A percentile compares a stretch with the other conserved stretches of the same genome.
These are phyloP conservation scores for Agrilus cyanescens DNA, from an alignment of 2,888 invertebrate genomes.

Conservation along the genomic window DNA sequence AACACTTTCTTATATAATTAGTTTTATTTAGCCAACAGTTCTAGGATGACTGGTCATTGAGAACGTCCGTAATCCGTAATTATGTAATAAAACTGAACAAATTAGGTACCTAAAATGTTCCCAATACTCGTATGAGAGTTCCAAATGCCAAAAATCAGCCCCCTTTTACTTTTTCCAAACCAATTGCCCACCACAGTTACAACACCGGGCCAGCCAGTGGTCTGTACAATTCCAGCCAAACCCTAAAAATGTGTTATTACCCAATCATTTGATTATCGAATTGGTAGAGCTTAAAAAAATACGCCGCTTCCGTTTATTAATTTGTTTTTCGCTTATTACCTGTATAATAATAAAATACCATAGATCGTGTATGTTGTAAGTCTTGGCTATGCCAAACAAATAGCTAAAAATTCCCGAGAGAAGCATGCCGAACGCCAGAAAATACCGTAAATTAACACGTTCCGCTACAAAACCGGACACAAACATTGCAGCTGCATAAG, in stretches of 20 bases:
- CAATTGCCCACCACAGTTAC: constrained; percentile 90
- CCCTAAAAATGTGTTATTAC: constrained; percentile 44
- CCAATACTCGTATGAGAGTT: constrained; percentile 95
- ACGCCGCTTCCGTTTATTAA: neutral
- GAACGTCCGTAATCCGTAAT: no score
- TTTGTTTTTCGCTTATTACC: constrained; percentile 35
- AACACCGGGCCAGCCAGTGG: constrained; percentile 95
- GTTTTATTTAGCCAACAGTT: neutral
- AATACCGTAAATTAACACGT: constrained; percentile 80
- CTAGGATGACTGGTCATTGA: neutral
- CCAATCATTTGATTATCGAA: no score
- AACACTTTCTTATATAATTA: constrained; percentile 1
- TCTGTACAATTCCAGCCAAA: constrained; percentile 76
- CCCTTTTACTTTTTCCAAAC: constrained; percentile 87
- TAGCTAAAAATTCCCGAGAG: constrained; percentile 76
- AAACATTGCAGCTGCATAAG: constrained; percentile 91
- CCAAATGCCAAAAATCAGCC: constrained; percentile 92
- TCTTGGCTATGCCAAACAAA: constrained; percentile 77
- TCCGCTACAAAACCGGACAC: constrained; percentile 83
- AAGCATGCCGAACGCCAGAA: constrained; percentile 84
- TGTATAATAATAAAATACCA: constrained; percentile 76
- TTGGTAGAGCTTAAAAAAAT: no score
- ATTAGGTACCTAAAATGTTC: constrained; percentile 66
- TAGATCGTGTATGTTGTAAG: constrained; percentile 68
- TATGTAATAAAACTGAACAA: neutral